These are phyloP conservation scores for Aplidium turbinatum DNA, from an alignment of 23 tunicate genomes.

Conservation along the genomic window DNA sequence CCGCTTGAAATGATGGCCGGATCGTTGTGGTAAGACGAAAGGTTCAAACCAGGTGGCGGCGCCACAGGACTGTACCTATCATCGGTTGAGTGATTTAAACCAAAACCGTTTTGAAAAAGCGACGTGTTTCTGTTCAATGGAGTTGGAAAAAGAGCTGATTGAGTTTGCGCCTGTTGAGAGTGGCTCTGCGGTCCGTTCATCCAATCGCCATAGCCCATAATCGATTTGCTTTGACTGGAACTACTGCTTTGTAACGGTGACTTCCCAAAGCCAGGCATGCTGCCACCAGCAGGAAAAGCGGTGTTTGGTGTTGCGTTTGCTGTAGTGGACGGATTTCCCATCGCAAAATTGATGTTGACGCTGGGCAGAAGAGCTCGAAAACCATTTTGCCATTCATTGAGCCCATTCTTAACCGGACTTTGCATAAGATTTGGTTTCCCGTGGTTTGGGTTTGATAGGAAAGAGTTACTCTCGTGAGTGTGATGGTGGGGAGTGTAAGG, in stretches of 20 bases:
- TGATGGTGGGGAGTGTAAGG: constrained; percentile 20
- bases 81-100: background rate
- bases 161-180: constrained; percentile 7
- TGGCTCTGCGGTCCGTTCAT: too few relatives aligned
- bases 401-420: constrained; percentile 8
- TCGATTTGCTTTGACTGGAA: background rate
- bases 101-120: constrained; percentile 26
- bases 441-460: background rate
- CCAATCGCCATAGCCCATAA: background rate
- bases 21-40: constrained; percentile 41
- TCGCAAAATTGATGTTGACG: constrained; percentile 88
- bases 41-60: constrained; percentile 53
- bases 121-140: background rate
- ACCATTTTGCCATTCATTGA: constrained; percentile 80
- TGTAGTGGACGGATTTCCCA: constrained; percentile 14
- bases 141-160: constrained; percentile 15
- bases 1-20: constrained; percentile 81
- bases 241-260: background rate
- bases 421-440: background rate
- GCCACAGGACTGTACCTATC: constrained; percentile 48
- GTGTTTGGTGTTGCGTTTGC: background rate
- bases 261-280: constrained; percentile 3
- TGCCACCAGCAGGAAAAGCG: background rate
- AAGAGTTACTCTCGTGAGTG: background rate
- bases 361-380: constrained; percentile 79